Conservation (phyloP, 2,888 invertebrate species). For the Stenodera caucasica region DNA sequence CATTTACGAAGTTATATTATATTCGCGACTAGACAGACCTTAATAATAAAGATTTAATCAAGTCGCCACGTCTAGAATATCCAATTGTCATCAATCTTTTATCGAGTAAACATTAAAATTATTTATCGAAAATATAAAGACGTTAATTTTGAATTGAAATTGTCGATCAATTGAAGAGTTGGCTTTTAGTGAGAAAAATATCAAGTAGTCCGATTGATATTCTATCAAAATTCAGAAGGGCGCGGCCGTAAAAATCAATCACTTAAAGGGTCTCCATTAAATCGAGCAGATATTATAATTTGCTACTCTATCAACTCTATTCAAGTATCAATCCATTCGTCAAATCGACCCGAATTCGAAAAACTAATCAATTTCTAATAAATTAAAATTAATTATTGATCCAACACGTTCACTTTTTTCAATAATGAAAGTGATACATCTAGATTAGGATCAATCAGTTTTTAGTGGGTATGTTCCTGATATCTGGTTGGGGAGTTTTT, state of each 20-base stretch:
- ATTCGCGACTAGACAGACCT: too few species aligned
- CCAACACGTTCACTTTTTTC: neutral
- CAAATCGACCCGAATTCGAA: too few species aligned
- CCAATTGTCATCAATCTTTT: too few species aligned
- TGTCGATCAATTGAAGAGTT: too few species aligned
- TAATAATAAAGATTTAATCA: too few species aligned
- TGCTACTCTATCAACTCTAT: neutral
- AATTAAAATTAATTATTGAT: neutral
- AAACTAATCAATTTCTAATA: neutral
- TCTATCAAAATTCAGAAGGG: neutral
- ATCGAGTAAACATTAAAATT: too few species aligned
- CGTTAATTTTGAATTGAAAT: too few species aligned
- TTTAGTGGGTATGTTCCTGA: neutral
- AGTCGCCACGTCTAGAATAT: too few species aligned
- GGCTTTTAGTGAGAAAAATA: too few species aligned
- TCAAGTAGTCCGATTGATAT: too few species aligned
- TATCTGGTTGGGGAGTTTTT: neutral
- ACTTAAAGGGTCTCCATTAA: neutral
- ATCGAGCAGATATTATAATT: neutral
- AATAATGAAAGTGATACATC: neutral
- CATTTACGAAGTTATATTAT: too few species aligned
- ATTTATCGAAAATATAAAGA: too few species aligned
- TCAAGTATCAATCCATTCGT: neutral
- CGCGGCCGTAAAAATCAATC: neutral
- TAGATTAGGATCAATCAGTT: conserved; percentile 2